Base-by-base conservation (phyloP, 2,113 vertebrate genomes). In the Megaleporinus macrocephalus region DNA sequence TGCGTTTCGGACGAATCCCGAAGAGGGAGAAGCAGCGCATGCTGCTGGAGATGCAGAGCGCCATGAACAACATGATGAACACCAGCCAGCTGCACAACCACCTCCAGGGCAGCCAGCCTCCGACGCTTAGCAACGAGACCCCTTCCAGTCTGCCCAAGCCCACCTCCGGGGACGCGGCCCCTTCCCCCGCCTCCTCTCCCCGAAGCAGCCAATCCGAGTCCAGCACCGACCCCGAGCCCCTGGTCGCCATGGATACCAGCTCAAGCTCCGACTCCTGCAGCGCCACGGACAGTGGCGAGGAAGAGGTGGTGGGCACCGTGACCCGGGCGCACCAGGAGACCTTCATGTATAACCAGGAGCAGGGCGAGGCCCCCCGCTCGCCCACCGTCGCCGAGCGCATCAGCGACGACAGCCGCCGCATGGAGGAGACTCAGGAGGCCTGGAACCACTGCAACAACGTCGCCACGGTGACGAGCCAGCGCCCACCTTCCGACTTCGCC, bases 21-120 rank as follows among this genome's bases (percentile, higher is more conserved):
- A 99, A 99, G 87, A 95, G 97, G 1, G 97, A 99, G 81, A 99
- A 99, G 7, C 97, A 98, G 87, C 94, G 97, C 86, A 97, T 99
- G 97, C 93, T 99, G 84, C 94, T 98, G 85, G 97, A 99, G 90
- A 98, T 99, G 97, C 97, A 98, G 89, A 98, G 95, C 78, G 97
- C 97, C 57, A 98, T 99, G 97, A 98, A 96, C 93, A 97, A 95
- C 87, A 97, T 98, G 96, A 97, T 98, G 96, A 97, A 94, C 92
- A 95, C 92, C 84, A 89, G 66, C 72, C 85, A 83, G 65, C 80
- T 84, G 9, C 53, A 55, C 18, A 22, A 5, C 49, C 76, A 91
- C 73, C 84, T 89, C 24, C 88, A 88, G 36, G 69, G 78, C 84
- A 88, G 44, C 86, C 90, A 87, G 72, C 44, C 73, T 2, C 84